Conservation (phyloP, 2,888 invertebrate genomes). For the Drosophila cognata region DNA sequence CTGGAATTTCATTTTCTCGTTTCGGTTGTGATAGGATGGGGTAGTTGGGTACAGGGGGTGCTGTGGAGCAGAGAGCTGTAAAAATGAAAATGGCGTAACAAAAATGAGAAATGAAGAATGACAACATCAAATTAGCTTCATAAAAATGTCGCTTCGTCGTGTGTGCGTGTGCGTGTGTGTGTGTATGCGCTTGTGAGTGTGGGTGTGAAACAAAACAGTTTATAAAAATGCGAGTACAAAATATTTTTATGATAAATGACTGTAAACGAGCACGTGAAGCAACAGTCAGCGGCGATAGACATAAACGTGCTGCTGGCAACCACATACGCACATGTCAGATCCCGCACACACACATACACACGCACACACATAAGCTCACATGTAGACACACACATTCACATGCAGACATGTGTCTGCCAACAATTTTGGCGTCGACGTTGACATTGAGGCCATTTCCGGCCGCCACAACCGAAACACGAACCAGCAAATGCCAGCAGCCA, state of each 20-base stretch:
- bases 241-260: constrained; percentile 80
- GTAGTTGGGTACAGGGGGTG: background rate
- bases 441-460: constrained; percentile 80
- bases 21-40: background rate
- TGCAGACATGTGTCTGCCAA: constrained; percentile 55
- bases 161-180: constrained; percentile 12
- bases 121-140: constrained; percentile 80
- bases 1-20: constrained; percentile 40
- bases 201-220: constrained; percentile 77
- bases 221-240: constrained; percentile 76
- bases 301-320: constrained; percentile 75
- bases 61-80: constrained; percentile 39
- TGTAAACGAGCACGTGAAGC: constrained; percentile 78
- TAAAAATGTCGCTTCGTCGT: constrained; percentile 67
- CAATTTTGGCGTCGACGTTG: constrained; percentile 75
- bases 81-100: constrained; percentile 75
- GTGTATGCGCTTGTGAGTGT: constrained; percentile 12
- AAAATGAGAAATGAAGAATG: constrained; percentile 77
- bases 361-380: constrained; percentile 14
- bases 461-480: constrained; percentile 66
- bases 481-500: constrained; percentile 41
- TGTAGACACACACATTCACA: constrained; percentile 12
- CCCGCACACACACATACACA: constrained; percentile 33
- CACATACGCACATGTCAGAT: constrained; percentile 73
- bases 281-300: constrained; percentile 65